A percentile compares a stretch with the other conserved stretches of the same genome.
Evolutionary conservation across 2,113 vertebrate genomes (phyloP).

Genomic region (Gallinago paraguaiae): DNA sequence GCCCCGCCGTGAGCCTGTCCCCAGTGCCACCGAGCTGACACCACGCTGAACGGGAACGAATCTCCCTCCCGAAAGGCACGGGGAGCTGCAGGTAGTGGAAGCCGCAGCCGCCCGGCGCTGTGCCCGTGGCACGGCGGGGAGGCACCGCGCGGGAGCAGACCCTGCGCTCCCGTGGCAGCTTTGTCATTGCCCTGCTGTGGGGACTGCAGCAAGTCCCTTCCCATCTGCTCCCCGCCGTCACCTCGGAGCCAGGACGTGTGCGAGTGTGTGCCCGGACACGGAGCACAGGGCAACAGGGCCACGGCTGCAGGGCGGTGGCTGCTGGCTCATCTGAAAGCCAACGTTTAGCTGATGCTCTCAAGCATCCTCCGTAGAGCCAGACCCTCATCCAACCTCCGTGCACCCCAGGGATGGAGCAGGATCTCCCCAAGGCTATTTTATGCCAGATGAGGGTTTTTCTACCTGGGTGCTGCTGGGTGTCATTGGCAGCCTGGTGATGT

Average conservation of each 20-base stretch:
- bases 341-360: background rate
- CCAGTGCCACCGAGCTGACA: background rate
- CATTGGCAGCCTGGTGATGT: background rate
- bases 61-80: background rate
- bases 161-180: background rate
- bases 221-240: conserved; percentile 34
- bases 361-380: background rate
- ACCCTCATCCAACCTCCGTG: background rate
- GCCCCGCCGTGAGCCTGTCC: accelerated
- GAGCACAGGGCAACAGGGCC: background rate
- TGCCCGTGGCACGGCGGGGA: background rate
- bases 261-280: background rate
- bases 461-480: background rate
- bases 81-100: background rate
- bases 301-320: background rate
- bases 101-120: background rate
- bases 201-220: conserved; percentile 52
- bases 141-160: background rate
- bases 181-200: background rate
- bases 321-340: background rate
- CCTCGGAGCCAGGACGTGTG: background rate
- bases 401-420: background rate
- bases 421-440: background rate
- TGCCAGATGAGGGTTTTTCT: background rate
- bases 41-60: background rate